Evolutionary conservation across 2,888 invertebrate genomes (phyloP).

Genomic region (Nomada hirtipes): DNA sequence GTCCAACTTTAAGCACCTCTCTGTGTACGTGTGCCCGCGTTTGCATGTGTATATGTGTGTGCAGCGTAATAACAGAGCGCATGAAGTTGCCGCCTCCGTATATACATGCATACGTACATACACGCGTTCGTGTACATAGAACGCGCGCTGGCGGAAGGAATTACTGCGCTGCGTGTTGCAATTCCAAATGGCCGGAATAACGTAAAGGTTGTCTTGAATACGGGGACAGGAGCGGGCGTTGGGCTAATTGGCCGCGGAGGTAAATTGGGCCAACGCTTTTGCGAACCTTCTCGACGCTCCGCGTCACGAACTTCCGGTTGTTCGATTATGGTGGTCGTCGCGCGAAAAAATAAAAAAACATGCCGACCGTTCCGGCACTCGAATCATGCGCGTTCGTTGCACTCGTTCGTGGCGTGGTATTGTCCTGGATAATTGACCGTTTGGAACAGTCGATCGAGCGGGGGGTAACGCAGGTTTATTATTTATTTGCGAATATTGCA

Average conservation of each 20-base stretch:
- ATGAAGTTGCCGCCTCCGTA: constrained; percentile 17
- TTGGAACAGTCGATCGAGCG: not conserved
- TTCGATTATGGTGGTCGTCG: constrained; percentile 23
- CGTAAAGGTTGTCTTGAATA: constrained; percentile 63
- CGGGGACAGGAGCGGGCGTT: constrained; percentile 57
- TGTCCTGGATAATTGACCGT: not conserved
- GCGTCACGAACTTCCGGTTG: constrained; percentile 3
- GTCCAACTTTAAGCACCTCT: constrained; percentile 61
- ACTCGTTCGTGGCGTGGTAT: not conserved
- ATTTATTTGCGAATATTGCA: too few relatives aligned
- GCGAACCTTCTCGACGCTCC: constrained; percentile 31
- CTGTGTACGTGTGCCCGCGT: not conserved
- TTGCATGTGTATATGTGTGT: not conserved
- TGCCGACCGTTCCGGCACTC: not conserved
- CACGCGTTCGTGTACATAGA: not conserved
- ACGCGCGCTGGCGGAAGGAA: constrained; percentile 37
- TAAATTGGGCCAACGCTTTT: constrained; percentile 67
- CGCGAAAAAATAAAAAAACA: constrained; percentile 4
- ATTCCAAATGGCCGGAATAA: constrained; percentile 60
- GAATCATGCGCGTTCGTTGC: not conserved
- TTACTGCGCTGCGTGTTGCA: constrained; percentile 59
- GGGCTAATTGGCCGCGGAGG: constrained; percentile 66
- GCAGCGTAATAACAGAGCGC: constrained; percentile 51
- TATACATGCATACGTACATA: too few relatives aligned
- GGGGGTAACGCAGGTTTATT: not conserved